phyloP scores from a whole-genome alignment of 2,113 vertebrate species.

The Dromiciops gliroides region DNA sequence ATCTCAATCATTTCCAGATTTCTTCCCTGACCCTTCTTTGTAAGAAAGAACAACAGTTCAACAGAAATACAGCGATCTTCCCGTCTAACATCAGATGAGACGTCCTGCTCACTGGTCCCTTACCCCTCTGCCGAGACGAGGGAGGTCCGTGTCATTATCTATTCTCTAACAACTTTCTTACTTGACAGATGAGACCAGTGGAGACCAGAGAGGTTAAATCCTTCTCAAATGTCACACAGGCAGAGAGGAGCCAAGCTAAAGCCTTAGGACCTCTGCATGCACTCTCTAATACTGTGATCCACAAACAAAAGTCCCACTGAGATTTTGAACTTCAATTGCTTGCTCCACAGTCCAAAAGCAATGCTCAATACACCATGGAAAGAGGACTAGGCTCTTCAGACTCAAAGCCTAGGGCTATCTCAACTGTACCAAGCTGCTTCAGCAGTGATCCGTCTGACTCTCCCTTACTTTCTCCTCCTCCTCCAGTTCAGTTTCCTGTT shows the following conservation, averaged over 20 bases:
- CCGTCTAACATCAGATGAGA: not conserved
- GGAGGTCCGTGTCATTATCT: not conserved
- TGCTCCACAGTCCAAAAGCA: not conserved
- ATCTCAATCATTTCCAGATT: not conserved
- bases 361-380: not conserved
- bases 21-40: not conserved
- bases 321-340: not conserved
- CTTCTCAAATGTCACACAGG: not conserved
- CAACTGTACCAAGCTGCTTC: not conserved
- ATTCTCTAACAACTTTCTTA: not conserved
- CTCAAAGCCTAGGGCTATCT: not conserved
- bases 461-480: not conserved
- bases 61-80: not conserved
- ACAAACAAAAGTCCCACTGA: not conserved
- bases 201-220: not conserved
- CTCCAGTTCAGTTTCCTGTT: not conserved
- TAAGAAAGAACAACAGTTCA: not conserved
- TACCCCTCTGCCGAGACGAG: not conserved
- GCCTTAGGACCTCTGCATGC: not conserved
- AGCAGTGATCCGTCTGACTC: not conserved
- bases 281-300: not conserved
- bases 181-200: not conserved
- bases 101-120: not conserved
- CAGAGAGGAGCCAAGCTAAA: not conserved
- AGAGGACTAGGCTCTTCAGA: not conserved